These are phyloP conservation scores for Stichopus chloronotus DNA, from an alignment of 35 echinoderm and acorn worm genomes.

Conservation along the genomic window DNA sequence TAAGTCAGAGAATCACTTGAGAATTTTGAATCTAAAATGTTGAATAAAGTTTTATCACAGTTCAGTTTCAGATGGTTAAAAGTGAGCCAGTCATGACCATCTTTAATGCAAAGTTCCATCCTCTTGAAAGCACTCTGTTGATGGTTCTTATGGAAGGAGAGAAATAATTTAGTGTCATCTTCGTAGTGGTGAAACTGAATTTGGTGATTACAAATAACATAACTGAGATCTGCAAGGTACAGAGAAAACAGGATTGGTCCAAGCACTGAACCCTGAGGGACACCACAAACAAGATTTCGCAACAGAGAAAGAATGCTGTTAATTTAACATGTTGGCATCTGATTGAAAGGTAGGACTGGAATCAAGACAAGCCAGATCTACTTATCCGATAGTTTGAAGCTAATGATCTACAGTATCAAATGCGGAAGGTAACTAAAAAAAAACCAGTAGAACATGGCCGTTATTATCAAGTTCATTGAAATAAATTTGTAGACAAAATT, in stretches of 20 bases:
- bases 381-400: no score
- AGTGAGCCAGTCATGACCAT: neutral
- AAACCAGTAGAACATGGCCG: no score
- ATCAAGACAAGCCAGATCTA: no score
- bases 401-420: no score
- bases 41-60: constrained; percentile 15
- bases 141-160: neutral
- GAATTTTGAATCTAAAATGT: constrained; percentile 10
- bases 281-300: neutral
- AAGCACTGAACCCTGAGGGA: constrained; percentile 27
- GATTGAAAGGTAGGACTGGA: no score
- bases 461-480: no score
- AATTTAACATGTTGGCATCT: no score
- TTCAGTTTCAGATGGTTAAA: constrained; percentile 18
- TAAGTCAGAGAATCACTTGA: neutral
- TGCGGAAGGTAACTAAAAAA: no score
- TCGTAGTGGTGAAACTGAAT: neutral
- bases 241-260: neutral
- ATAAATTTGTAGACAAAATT: no score
- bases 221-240: neutral
- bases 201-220: constrained; percentile 20
- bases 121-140: neutral
- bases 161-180: neutral
- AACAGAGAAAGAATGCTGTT: no score
- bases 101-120: constrained; percentile 25